Conservation (phyloP, 2,888 invertebrate genomes). For the Sinodicranocentrus sp. region DNA sequence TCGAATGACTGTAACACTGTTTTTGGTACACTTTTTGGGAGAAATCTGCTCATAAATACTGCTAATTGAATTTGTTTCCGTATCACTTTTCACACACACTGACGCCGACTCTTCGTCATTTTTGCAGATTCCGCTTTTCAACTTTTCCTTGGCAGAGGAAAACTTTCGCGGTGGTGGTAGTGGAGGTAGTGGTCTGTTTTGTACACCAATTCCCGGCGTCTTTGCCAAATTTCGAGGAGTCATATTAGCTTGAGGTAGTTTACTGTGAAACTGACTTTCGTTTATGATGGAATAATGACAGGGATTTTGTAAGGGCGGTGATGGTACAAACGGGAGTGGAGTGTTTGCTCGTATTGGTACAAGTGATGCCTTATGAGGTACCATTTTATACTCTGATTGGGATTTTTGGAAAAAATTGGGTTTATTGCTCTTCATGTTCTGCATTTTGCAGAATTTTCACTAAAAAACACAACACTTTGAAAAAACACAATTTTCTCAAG, state of each 20-base stretch:
- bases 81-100: slow-evolving; percentile 46
- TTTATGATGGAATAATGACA: slow-evolving; percentile 40
- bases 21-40: slow-evolving; percentile 42
- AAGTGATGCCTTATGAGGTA: neutral
- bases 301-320: neutral
- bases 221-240: slow-evolving; percentile 7
- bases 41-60: slow-evolving; percentile 58
- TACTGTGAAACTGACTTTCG: slow-evolving; percentile 13
- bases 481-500: neutral
- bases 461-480: slow-evolving; percentile 2
- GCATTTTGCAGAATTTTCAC: neutral
- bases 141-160: too few species aligned
- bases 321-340: slow-evolving; percentile 16
- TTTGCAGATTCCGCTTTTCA: neutral
- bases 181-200: slow-evolving; percentile 52
- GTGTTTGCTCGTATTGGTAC: neutral
- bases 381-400: too few species aligned
- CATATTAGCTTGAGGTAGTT: slow-evolving; percentile 1
- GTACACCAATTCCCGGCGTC: slow-evolving; percentile 48
- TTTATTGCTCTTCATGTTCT: neutral
- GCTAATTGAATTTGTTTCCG: slow-evolving; percentile 43
- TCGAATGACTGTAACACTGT: slow-evolving; percentile 21
- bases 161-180: slow-evolving; percentile 40
- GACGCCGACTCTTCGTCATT: neutral
- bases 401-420: too few species aligned